phyloP scores from a whole-genome alignment of 2,113 vertebrate species.

The Acanthochromis polyacanthus region DNA sequence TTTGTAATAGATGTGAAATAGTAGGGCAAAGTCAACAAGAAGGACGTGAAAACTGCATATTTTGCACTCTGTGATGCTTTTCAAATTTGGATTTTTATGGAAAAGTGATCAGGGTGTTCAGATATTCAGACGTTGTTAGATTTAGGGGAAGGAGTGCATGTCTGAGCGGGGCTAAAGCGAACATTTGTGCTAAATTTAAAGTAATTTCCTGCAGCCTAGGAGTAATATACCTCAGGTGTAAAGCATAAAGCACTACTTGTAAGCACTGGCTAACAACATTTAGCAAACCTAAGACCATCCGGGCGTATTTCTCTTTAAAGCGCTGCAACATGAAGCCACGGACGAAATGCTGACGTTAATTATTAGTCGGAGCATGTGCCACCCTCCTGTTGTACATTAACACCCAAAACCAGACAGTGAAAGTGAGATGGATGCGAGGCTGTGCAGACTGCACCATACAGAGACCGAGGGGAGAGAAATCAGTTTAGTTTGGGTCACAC shows the following conservation, averaged over 20 bases:
- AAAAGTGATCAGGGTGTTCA: too few species aligned
- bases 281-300: neutral
- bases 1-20: too few species aligned
- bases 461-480: neutral
- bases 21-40: too few species aligned
- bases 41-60: too few species aligned
- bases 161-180: too few species aligned
- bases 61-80: too few species aligned
- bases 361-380: slow-evolving; percentile 44
- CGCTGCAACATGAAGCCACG: neutral
- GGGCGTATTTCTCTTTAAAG: neutral
- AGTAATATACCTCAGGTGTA: too few species aligned
- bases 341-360: slow-evolving; percentile 27
- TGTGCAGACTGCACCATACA: neutral
- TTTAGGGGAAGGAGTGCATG: too few species aligned
- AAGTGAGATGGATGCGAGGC: slow-evolving; percentile 25
- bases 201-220: too few species aligned
- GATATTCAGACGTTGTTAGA: too few species aligned
- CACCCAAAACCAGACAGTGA: slow-evolving; percentile 22
- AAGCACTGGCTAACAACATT: neutral
- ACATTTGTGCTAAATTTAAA: too few species aligned
- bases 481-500: slow-evolving; percentile 13
- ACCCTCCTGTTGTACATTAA: slow-evolving; percentile 36
- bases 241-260: neutral
- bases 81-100: too few species aligned